Conservation (phyloP, 2,113 vertebrate genomes). For the Excalfactoria chinensis region DNA sequence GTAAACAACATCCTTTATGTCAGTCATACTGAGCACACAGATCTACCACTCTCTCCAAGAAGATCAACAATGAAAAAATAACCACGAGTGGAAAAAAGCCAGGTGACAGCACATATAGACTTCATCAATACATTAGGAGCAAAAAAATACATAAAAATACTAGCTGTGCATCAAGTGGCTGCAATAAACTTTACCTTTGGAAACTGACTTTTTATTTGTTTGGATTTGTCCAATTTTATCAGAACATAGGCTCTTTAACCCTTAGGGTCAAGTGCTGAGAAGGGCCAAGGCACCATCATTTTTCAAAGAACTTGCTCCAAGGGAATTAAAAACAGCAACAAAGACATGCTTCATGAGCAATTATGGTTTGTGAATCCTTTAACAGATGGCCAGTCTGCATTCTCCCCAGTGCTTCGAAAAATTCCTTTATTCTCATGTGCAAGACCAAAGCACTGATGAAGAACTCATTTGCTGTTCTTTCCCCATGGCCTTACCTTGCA, state of each 20-base stretch:
- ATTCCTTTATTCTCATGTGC: background rate
- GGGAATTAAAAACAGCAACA: background rate
- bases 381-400: background rate
- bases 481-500: background rate
- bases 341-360: background rate
- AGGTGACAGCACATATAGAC: background rate
- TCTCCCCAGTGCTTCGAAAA: background rate
- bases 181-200: background rate
- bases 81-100: background rate
- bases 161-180: background rate
- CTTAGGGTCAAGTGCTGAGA: background rate
- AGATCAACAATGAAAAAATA: background rate
- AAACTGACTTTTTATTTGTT: background rate
- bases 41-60: background rate
- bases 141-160: background rate
- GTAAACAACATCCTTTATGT: background rate
- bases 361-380: background rate
- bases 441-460: background rate
- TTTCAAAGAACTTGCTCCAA: background rate
- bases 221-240: background rate
- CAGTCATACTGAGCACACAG: background rate
- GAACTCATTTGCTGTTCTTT: background rate
- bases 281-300: background rate
- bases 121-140: background rate
- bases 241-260: background rate